phyloP scores from a whole-genome alignment of 1,140 invertebrate genomes.

The Saxidomus purpurata region DNA sequence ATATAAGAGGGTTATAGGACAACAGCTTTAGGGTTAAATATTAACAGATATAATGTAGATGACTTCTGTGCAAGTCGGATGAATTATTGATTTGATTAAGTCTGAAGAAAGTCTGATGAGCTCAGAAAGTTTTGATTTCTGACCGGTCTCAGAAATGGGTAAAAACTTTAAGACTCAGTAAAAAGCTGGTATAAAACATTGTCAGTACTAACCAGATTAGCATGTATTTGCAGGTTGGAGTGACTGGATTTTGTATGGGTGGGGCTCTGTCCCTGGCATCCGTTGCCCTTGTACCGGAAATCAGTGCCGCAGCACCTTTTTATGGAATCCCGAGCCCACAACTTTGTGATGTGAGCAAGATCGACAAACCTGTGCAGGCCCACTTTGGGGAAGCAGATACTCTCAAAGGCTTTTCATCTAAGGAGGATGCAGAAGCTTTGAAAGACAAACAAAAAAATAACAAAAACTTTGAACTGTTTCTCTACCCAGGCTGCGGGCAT shows the following conservation, averaged over 20 bases:
- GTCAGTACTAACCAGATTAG: too few species aligned
- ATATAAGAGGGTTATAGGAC: too few species aligned
- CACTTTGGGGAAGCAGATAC: constrained; percentile 80
- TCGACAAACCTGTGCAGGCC: constrained; percentile 79
- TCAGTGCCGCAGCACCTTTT: constrained; percentile 80
- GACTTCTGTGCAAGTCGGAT: too few species aligned
- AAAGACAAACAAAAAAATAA: constrained; percentile 12
- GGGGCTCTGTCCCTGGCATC: constrained; percentile 80
- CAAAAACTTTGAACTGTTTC: constrained; percentile 26
- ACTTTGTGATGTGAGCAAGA: constrained; percentile 78
- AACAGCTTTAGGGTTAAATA: too few species aligned
- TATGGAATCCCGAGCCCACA: constrained; percentile 78
- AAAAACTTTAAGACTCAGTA: too few species aligned
- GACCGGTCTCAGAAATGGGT: too few species aligned
- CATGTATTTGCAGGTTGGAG: constrained; percentile 75
- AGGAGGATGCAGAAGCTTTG: constrained; percentile 31
- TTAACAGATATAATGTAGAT: too few species aligned
- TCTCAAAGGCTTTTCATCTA: constrained; percentile 31
- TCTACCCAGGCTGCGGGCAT: constrained; percentile 34
- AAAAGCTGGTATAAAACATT: too few species aligned
- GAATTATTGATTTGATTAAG: too few species aligned
- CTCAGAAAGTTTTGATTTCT: too few species aligned
- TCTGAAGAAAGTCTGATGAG: too few species aligned
- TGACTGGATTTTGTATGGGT: constrained; percentile 84
- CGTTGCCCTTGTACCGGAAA: constrained; percentile 73